These are phyloP conservation scores for Orchesellides sinensis DNA, from an alignment of 2,888 invertebrate genomes.

Conservation along the genomic window DNA sequence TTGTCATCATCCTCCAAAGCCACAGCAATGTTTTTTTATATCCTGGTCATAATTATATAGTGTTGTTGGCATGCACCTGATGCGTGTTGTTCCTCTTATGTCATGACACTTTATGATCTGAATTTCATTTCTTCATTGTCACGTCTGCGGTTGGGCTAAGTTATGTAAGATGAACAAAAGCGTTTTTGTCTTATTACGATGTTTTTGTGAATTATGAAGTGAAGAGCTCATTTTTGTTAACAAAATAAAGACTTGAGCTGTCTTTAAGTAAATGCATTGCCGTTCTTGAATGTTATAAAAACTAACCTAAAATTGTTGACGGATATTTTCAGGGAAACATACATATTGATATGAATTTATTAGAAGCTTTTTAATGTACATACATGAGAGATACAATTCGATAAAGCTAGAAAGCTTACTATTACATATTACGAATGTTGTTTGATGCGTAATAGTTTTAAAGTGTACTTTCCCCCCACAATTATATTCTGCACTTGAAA, in stretches of 20 bases:
- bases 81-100: neutral
- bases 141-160: too few species aligned
- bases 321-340: neutral
- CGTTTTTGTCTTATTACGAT: too few species aligned
- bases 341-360: neutral
- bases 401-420: slow-evolving; percentile 13
- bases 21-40: too few species aligned
- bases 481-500: too few species aligned
- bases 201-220: too few species aligned
- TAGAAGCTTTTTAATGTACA: neutral
- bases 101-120: slow-evolving; percentile 7
- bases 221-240: too few species aligned
- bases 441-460: slow-evolving; percentile 8
- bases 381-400: neutral
- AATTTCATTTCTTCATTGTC: too few species aligned
- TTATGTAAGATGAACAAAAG: neutral
- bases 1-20: slow-evolving; percentile 17
- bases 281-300: too few species aligned
- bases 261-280: too few species aligned
- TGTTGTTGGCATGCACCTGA: slow-evolving; percentile 18
- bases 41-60: slow-evolving; percentile 5
- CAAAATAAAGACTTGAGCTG: too few species aligned
- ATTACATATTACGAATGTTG: too few species aligned
- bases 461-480: neutral
- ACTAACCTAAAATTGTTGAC: neutral